phyloP scores from a whole-genome alignment of 2,888 invertebrate species.

The Tupiocoris notatus region DNA sequence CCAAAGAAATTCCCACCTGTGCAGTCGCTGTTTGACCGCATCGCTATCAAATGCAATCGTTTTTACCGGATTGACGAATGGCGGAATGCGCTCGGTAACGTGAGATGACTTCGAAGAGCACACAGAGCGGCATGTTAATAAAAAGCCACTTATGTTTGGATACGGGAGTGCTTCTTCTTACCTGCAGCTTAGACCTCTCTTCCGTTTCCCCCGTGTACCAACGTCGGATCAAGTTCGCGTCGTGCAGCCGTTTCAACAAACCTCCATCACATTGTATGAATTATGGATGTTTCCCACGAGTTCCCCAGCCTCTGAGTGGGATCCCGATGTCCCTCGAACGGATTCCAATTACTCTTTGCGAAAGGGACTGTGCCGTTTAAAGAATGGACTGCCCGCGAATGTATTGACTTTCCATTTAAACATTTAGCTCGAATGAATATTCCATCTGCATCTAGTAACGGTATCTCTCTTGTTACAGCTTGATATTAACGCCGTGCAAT shows the following conservation, averaged over 20 bases:
- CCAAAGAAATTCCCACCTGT: too few relatives aligned
- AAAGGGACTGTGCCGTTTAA: too few relatives aligned
- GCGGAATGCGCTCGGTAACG: conserved; percentile 5
- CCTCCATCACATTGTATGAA: conserved; percentile 26
- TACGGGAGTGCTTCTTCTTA: conserved; percentile 33
- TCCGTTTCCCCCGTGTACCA: neutral
- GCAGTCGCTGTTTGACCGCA: too few relatives aligned
- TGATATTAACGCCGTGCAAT: too few relatives aligned
- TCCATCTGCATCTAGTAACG: too few relatives aligned
- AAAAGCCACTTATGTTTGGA: conserved; percentile 34
- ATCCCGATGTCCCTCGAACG: conserved; percentile 1
- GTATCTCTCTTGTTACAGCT: too few relatives aligned
- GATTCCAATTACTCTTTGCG: conserved; percentile 21
- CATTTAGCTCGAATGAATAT: too few relatives aligned
- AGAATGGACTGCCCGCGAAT: too few relatives aligned
- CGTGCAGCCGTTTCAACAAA: conserved; percentile 16
- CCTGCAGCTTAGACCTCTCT: conserved; percentile 1
- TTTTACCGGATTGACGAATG: neutral
- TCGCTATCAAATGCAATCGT: too few relatives aligned
- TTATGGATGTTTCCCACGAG: conserved; percentile 31
- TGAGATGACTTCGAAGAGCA: conserved; percentile 13
- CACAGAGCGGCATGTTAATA: conserved; percentile 26
- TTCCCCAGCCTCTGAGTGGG: neutral
- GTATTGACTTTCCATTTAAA: too few relatives aligned
- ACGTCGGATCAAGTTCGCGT: conserved; percentile 25